Evolutionary conservation across 1,140 invertebrate genomes (phyloP).

Genomic region (Andrena cerasifolii): DNA sequence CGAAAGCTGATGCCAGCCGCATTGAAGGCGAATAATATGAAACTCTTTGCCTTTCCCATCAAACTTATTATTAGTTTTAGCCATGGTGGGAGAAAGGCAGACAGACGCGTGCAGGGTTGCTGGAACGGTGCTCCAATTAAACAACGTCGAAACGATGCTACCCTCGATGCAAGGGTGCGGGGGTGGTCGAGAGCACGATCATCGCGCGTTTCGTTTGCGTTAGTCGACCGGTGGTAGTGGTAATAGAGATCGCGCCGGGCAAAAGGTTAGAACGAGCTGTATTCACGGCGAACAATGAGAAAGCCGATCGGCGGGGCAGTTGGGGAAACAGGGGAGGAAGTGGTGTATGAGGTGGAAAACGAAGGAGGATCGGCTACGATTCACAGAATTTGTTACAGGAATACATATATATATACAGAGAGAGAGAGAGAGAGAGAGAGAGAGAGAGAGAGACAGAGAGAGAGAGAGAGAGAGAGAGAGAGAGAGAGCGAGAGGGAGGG

Average conservation of each 20-base stretch:
- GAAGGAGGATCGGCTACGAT: constrained; percentile 41
- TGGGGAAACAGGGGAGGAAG: background rate
- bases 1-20: no score
- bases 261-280: constrained; percentile 33
- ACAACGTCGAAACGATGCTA: constrained; percentile 29
- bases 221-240: background rate
- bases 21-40: no score
- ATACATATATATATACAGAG: constrained; percentile 18
- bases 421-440: no score
- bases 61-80: no score
- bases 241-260: constrained; percentile 28
- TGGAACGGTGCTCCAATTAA: constrained; percentile 52
- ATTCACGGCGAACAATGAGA: constrained; percentile 50
- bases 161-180: no score
- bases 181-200: constrained; percentile 5
- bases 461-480: no score
- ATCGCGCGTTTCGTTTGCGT: constrained; percentile 36
- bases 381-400: constrained; percentile 55
- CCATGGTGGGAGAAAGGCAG: background rate
- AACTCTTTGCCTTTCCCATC: no score
- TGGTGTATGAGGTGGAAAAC: background rate
- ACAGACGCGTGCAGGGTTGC: background rate
- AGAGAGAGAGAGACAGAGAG: no score
- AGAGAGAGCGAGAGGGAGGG: no score
- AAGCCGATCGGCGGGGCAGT: constrained; percentile 34